These are phyloP conservation scores for Bathynomus jamesi DNA, from an alignment of 1,140 invertebrate species.

Conservation along the genomic window DNA sequence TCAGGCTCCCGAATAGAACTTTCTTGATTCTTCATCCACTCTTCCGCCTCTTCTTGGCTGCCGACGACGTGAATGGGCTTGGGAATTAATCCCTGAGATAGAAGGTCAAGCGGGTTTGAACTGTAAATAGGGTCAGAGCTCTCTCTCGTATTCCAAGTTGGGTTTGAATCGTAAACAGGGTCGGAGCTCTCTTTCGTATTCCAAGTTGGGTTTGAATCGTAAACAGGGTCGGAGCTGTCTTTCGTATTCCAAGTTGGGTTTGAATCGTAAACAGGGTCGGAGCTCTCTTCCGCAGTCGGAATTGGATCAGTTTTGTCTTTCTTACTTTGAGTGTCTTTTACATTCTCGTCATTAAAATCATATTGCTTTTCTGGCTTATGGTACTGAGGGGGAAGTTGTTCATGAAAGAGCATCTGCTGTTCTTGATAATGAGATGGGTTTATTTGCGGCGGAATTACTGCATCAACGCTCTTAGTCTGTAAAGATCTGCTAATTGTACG, in stretches of 20 bases:
- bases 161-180: neutral
- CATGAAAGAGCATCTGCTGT: constrained; percentile 5
- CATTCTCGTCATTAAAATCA: neutral
- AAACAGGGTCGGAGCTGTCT: neutral
- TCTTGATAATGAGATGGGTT: constrained; percentile 5
- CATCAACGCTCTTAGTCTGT: neutral
- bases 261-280: neutral
- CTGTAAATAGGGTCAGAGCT: neutral
- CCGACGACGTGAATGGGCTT: neutral
- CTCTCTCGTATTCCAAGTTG: no score
- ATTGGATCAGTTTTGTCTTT: no score
- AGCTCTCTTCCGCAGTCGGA: no score
- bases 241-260: no score
- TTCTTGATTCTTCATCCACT: no score
- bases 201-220: neutral
- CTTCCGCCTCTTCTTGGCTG: no score
- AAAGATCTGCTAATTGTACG: neutral
- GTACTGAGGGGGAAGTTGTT: constrained; percentile 10
- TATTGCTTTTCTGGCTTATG: neutral
- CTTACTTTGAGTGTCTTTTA: no score
- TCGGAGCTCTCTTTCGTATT: no score
- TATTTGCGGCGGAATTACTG: neutral
- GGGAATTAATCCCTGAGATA: neutral
- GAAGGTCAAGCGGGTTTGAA: neutral
- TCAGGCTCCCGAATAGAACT: no score